These are phyloP conservation scores for Drosophila ezoana DNA, from an alignment of 2,888 invertebrate genomes.

Conservation along the genomic window DNA sequence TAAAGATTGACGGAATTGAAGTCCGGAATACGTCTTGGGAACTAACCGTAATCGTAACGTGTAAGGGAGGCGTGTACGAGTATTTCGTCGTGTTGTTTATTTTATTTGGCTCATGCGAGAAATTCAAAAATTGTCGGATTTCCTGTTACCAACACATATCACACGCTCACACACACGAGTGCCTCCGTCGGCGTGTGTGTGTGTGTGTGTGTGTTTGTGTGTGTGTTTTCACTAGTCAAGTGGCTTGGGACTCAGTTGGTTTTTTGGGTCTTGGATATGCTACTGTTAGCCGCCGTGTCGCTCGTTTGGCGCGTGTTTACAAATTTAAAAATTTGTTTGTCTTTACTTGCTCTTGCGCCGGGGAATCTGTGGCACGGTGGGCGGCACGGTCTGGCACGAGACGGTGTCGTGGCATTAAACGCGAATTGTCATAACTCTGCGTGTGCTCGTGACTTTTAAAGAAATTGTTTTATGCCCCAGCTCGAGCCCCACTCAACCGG, in stretches of 20 bases:
- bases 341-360: constrained; percentile 56
- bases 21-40: constrained; percentile 7
- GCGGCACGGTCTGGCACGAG: neutral
- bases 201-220: constrained; percentile 25
- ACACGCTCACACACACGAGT: constrained; percentile 10
- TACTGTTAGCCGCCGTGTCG: constrained; percentile 48
- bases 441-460: constrained; percentile 67
- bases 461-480: constrained; percentile 68
- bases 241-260: constrained; percentile 50
- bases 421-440: constrained; percentile 63
- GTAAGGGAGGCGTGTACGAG: constrained; percentile 2
- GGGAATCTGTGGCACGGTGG: constrained; percentile 2
- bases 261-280: constrained; percentile 50
- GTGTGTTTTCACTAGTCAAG: constrained; percentile 55
- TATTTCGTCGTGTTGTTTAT: constrained; percentile 39
- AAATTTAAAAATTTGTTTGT: constrained; percentile 80
- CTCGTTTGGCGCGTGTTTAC: constrained; percentile 70
- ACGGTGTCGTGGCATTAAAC: constrained; percentile 44
- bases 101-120: constrained; percentile 60
- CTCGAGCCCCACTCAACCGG: constrained; percentile 9
- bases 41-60: constrained; percentile 19
- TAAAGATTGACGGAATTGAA: constrained; percentile 1
- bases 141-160: constrained; percentile 58
- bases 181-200: neutral
- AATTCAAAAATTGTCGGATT: constrained; percentile 76